These are phyloP conservation scores for Catotricha subobsoleta DNA, from an alignment of 2,888 invertebrate genomes.

Conservation along the genomic window DNA sequence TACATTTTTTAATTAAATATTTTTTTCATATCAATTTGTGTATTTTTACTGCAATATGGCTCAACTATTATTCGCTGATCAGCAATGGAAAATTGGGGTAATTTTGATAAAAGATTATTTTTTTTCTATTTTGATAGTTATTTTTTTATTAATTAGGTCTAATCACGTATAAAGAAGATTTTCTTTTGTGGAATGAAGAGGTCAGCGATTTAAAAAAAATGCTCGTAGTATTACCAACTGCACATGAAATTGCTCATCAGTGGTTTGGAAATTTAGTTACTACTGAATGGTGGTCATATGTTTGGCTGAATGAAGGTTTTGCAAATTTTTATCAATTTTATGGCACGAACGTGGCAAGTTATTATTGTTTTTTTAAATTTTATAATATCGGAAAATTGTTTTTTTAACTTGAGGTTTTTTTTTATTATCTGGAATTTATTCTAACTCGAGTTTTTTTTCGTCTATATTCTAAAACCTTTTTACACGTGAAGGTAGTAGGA, in stretches of 20 bases:
- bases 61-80: no score
- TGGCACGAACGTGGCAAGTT: conserved; percentile 30
- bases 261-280: conserved; percentile 57
- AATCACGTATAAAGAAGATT: not conserved
- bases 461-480: no score
- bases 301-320: conserved; percentile 47
- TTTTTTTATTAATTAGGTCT: conserved; percentile 47
- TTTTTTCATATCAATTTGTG: no score
- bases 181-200: not conserved
- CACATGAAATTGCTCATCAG: conserved; percentile 48
- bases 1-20: no score
- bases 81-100: conserved; percentile 86
- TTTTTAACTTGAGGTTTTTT: no score
- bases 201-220: not conserved
- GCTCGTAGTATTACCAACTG: conserved; percentile 30
- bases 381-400: no score
- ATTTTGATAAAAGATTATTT: conserved; percentile 21
- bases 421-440: no score
- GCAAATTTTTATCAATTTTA: conserved; percentile 57
- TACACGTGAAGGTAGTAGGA: no score
- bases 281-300: conserved; percentile 36
- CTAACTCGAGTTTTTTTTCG: no score
- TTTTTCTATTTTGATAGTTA: not conserved
- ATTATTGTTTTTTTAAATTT: no score
- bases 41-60: no score